Conservation (phyloP, 2,888 invertebrate genomes). For the Apamea crenata region DNA sequence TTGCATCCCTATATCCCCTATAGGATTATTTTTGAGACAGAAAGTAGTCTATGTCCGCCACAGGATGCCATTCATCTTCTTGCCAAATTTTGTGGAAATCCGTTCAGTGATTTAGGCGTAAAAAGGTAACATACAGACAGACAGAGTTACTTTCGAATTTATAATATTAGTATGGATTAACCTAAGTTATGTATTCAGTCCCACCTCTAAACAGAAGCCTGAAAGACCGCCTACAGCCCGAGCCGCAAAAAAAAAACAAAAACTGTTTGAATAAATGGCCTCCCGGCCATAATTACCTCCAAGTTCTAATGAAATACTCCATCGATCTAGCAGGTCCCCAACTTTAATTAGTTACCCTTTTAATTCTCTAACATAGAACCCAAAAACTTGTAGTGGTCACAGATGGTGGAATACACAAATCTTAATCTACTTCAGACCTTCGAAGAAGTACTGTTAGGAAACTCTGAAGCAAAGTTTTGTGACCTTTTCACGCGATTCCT, state of each 20-base stretch:
- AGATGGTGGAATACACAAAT: conserved; percentile 60
- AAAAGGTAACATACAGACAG: not conserved
- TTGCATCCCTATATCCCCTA: too few relatives aligned
- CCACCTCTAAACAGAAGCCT: not conserved
- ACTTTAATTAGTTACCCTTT: conserved; percentile 58
- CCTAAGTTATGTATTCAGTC: not conserved
- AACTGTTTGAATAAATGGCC: conserved; percentile 14
- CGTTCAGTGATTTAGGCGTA: not conserved
- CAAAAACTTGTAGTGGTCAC: conserved; percentile 64
- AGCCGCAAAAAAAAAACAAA: not conserved
- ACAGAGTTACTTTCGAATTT: not conserved
- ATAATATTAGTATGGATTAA: not conserved
- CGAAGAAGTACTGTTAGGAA: conserved; percentile 50
- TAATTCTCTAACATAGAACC: conserved; percentile 43
- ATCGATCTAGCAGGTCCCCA: conserved; percentile 35
- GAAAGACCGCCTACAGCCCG: not conserved
- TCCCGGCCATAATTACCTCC: not conserved
- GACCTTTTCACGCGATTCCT: conserved; percentile 57
- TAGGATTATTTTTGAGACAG: too few relatives aligned
- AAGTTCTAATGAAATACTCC: conserved; percentile 37
- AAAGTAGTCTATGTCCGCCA: too few relatives aligned
- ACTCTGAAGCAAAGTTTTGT: conserved; percentile 49
- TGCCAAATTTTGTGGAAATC: not conserved
- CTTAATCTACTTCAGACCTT: conserved; percentile 60
- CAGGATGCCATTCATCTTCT: too few relatives aligned